A percentile compares a stretch with the other conserved stretches of the same genome.
Evolutionary conservation across 2,113 vertebrate species (phyloP).

Genomic region (Sciurus niger): DNA sequence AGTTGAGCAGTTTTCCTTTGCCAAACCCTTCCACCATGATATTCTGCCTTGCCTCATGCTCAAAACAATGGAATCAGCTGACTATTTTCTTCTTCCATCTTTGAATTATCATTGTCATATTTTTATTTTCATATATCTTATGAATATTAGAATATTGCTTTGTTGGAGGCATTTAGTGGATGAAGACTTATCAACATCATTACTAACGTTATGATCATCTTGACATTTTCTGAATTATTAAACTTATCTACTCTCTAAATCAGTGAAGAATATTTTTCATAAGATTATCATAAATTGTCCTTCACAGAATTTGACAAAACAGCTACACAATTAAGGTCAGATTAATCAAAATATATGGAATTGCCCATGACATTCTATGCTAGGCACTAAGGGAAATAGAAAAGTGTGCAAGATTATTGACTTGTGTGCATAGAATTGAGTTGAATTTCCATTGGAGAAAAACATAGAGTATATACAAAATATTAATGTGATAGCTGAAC

Average conservation of each 20-base stretch:
- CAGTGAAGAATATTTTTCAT: not conserved
- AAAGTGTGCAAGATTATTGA: not conserved
- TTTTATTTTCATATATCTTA: not conserved
- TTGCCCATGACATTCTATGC: not conserved
- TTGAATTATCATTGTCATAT: not conserved
- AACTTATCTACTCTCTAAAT: not conserved
- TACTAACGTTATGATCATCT: not conserved
- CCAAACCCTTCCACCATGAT: not conserved
- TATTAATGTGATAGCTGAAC: not conserved
- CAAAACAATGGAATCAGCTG: not conserved
- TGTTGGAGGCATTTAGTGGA: not conserved
- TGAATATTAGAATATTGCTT: not conserved
- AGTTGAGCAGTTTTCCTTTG: too few species aligned
- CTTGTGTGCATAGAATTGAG: not conserved
- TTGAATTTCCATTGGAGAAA: not conserved
- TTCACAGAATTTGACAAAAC: not conserved
- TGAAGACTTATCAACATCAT: not conserved
- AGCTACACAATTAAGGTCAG: not conserved
- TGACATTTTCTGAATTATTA: not conserved
- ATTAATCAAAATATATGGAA: not conserved
- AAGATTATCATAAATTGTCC: not conserved
- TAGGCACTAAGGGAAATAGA: not conserved
- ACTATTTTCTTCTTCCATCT: not conserved
- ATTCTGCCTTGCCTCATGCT: not conserved
- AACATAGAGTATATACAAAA: not conserved